phyloP scores from a whole-genome alignment of 2,888 invertebrate genomes.

The Megaustenia siamemsis region DNA sequence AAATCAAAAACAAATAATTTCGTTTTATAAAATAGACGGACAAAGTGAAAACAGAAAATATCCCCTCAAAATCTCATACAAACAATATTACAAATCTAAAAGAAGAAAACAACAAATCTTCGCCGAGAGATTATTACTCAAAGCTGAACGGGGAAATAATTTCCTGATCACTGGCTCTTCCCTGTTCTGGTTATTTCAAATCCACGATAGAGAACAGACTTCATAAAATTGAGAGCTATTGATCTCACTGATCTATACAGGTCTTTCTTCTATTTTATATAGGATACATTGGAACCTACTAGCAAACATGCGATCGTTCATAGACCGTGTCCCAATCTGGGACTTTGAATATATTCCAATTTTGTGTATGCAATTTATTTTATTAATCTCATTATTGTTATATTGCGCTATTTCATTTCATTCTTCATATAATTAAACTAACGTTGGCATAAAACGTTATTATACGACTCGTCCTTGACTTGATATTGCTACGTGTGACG shows the following conservation, averaged over 20 bases:
- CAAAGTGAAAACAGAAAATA: background rate
- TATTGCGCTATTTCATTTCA: no score
- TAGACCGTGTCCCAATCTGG: no score
- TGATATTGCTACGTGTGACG: no score
- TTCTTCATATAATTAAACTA: no score
- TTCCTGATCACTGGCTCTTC: background rate
- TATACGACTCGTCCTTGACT: no score
- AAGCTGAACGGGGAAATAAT: background rate
- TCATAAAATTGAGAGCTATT: constrained; percentile 8
- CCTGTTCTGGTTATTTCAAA: background rate
- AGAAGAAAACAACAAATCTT: no score
- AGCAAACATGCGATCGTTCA: background rate
- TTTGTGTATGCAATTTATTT: no score
- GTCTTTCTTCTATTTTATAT: background rate
- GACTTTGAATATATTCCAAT: no score
- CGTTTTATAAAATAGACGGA: background rate
- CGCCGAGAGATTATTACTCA: constrained; percentile 3
- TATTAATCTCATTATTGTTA: no score
- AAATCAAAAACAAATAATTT: no score
- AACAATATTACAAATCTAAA: background rate
- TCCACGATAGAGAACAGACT: background rate
- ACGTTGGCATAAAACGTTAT: no score
- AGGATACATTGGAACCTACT: background rate
- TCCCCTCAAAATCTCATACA: background rate
- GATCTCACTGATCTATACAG: background rate